Evolutionary conservation across 2,797 vertebrate species (phyloP).

Genomic region (Falco naumanni): DNA sequence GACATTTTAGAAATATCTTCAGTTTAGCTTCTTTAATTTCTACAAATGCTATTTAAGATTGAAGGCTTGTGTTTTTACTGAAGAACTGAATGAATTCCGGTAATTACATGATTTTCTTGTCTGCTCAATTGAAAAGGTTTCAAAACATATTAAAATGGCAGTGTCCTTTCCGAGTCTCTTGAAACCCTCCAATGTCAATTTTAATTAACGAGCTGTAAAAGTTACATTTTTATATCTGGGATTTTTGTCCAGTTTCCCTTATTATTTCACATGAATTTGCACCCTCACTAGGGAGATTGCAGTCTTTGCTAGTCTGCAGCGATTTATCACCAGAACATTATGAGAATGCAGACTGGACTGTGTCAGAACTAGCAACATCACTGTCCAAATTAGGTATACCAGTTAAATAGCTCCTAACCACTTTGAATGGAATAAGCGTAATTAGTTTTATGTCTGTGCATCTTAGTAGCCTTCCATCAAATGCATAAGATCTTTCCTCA

Average conservation of each 20-base stretch:
- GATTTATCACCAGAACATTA: background rate
- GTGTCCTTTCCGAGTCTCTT: conserved; percentile 49
- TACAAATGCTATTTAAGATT: conserved; percentile 60
- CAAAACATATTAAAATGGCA: conserved; percentile 60
- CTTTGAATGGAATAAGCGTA: background rate
- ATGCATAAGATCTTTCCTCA: background rate
- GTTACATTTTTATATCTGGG: conserved; percentile 8
- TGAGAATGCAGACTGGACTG: background rate
- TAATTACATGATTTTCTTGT: conserved; percentile 80
- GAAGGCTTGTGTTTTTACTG: conserved; percentile 63
- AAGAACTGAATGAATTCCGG: conserved; percentile 82
- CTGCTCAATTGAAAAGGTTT: conserved; percentile 64
- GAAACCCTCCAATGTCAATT: conserved; percentile 53
- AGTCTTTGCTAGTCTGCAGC: conserved; percentile 5
- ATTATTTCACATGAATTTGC: conserved; percentile 47
- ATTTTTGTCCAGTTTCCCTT: conserved; percentile 17
- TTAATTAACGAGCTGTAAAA: conserved; percentile 62
- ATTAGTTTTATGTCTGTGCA: background rate
- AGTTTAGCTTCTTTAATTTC: conserved; percentile 80
- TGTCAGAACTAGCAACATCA: background rate
- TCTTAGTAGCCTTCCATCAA: background rate
- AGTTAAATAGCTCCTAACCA: background rate
- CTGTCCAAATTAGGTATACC: background rate
- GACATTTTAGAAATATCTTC: conserved; percentile 87
- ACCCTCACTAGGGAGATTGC: background rate